These are phyloP conservation scores for Corythornis cristatus DNA, from an alignment of 2,113 vertebrate species.

Conservation along the genomic window DNA sequence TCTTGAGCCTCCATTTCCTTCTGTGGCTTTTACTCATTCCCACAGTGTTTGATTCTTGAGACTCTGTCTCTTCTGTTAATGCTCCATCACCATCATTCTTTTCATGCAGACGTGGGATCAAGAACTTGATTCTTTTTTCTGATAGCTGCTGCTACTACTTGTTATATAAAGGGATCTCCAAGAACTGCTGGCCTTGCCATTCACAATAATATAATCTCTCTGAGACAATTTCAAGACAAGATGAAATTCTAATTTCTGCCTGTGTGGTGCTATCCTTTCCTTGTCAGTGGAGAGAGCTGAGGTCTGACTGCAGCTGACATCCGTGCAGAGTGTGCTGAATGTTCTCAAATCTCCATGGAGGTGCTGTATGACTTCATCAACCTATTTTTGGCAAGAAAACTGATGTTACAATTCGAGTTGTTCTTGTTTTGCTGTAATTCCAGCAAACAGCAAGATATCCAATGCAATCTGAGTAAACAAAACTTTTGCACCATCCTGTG, in stretches of 20 bases:
- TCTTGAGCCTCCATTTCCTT: constrained; percentile 66
- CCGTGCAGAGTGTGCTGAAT: neutral
- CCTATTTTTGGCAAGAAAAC: neutral
- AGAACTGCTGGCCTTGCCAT: neutral
- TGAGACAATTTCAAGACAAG: neutral
- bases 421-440: neutral
- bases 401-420: neutral
- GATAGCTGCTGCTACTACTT: neutral
- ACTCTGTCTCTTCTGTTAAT: constrained; percentile 40
- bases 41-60: constrained; percentile 19
- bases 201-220: neutral
- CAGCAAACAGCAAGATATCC: neutral
- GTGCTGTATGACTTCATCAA: neutral
- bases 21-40: constrained; percentile 68
- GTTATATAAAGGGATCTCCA: neutral
- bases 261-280: neutral
- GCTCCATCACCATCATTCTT: constrained; percentile 41
- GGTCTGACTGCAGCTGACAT: neutral
- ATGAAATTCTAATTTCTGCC: neutral
- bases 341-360: neutral
- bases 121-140: constrained; percentile 33
- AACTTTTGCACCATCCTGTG: neutral
- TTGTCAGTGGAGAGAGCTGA: neutral
- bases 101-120: constrained; percentile 36
- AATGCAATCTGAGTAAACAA: neutral